These are phyloP conservation scores for Anolis carolinensis DNA, from an alignment of 2,113 vertebrate species.

Conservation along the genomic window DNA sequence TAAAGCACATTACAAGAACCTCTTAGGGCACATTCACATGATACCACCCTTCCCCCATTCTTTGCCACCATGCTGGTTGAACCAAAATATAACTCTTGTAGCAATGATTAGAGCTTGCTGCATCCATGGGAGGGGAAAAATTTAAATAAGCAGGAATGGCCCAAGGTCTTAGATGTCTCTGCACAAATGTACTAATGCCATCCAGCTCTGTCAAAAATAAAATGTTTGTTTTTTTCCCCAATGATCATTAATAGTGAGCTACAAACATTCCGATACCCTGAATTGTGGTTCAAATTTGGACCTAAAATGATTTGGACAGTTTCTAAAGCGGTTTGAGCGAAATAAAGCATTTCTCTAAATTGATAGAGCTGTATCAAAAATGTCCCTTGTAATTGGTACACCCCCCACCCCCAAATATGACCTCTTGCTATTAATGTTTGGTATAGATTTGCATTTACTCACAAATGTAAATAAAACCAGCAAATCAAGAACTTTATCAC, in stretches of 20 bases:
- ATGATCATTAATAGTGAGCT: background rate
- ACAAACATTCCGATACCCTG: background rate
- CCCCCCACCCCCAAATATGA: too few species aligned
- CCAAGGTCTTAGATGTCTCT: background rate
- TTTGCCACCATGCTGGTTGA: constrained; percentile 7
- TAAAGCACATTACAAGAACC: constrained; percentile 28
- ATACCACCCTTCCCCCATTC: constrained; percentile 15
- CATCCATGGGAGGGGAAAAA: background rate
- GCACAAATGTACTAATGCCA: too few species aligned
- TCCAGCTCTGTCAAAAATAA: too few species aligned
- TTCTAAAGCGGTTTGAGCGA: background rate
- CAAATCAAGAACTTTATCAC: too few species aligned
- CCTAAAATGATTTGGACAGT: background rate
- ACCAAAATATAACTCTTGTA: constrained; percentile 24
- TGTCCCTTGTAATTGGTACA: background rate
- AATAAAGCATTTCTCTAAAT: background rate
- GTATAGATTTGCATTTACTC: too few species aligned
- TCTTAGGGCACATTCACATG: constrained; percentile 8
- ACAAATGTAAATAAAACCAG: too few species aligned
- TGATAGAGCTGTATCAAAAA: background rate
- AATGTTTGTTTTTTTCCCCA: background rate
- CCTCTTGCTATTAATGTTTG: too few species aligned
- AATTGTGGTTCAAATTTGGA: background rate
- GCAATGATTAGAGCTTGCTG: background rate
- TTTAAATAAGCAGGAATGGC: too few species aligned